Evolutionary conservation across 2,888 invertebrate species (phyloP).

Genomic region (Orgyia antiqua): DNA sequence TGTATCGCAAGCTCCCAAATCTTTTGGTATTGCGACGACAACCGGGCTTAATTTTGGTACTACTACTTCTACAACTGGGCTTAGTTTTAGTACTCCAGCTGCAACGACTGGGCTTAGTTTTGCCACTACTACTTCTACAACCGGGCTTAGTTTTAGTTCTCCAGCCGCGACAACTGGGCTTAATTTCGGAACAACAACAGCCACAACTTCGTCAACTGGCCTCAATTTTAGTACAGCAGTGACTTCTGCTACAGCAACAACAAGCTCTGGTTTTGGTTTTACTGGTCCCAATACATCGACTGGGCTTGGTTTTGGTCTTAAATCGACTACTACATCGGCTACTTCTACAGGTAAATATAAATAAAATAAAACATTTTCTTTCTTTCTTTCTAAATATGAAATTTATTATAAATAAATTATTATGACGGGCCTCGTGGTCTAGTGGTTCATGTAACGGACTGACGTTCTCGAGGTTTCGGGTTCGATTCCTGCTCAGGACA

Average conservation of each 20-base stretch:
- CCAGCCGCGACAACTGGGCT: constrained; percentile 11
- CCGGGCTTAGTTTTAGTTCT: neutral
- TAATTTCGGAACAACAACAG: constrained; percentile 19
- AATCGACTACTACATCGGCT: constrained; percentile 14
- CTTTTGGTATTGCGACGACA: constrained; percentile 17
- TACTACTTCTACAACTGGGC: constrained; percentile 5
- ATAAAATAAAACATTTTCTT: no score
- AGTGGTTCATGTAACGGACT: no score
- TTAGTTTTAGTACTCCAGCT: constrained; percentile 23
- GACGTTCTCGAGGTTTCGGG: no score
- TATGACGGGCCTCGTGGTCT: no score
- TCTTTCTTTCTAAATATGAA: no score
- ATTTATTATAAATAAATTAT: no score
- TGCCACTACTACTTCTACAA: constrained; percentile 11
- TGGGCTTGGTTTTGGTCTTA: constrained; percentile 25
- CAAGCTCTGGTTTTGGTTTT: constrained; percentile 4
- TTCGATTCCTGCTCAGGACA: no score
- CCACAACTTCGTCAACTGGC: constrained; percentile 4
- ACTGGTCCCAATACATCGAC: constrained; percentile 8
- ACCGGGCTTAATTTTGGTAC: neutral
- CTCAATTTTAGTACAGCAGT: constrained; percentile 7
- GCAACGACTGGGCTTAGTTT: constrained; percentile 19
- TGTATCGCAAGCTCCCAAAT: constrained; percentile 15
- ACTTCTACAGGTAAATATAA: constrained; percentile 19
- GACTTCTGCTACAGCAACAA: constrained; percentile 7